Evolutionary conservation across 2,888 invertebrate species (phyloP).

Genomic region (Nemurella pictetii): DNA sequence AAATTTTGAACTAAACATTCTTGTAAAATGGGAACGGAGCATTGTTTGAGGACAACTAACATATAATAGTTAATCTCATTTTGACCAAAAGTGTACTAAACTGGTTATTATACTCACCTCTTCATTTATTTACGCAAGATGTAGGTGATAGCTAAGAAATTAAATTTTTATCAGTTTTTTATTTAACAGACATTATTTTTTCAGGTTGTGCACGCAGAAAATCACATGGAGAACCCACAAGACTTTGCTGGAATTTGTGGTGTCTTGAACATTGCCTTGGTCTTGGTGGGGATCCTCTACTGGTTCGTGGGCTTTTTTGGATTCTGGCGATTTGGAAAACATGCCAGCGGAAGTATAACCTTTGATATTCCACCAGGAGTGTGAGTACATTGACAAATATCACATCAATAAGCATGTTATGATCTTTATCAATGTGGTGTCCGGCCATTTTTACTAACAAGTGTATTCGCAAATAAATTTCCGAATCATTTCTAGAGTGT

Average conservation of each 20-base stretch:
- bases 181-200: too few species aligned
- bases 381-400: neutral
- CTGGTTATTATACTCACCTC: too few species aligned
- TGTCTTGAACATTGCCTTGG: neutral
- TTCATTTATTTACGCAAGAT: neutral
- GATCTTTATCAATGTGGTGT: too few species aligned
- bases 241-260: neutral
- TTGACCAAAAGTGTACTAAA: too few species aligned
- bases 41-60: too few species aligned
- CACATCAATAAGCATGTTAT: too few species aligned
- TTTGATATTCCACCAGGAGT: neutral
- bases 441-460: too few species aligned
- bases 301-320: neutral
- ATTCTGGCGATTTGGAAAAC: neutral
- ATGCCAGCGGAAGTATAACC: neutral
- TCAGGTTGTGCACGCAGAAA: slow-evolving; percentile 2
- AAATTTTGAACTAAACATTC: too few species aligned
- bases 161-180: too few species aligned
- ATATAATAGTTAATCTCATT: too few species aligned
- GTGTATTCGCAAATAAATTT: too few species aligned
- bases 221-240: neutral
- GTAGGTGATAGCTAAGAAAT: neutral
- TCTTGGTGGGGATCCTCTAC: neutral
- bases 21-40: too few species aligned
- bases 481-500: neutral